Base-by-base conservation (phyloP, 2,888 invertebrate genomes). In the Autographa pulchrina region DNA sequence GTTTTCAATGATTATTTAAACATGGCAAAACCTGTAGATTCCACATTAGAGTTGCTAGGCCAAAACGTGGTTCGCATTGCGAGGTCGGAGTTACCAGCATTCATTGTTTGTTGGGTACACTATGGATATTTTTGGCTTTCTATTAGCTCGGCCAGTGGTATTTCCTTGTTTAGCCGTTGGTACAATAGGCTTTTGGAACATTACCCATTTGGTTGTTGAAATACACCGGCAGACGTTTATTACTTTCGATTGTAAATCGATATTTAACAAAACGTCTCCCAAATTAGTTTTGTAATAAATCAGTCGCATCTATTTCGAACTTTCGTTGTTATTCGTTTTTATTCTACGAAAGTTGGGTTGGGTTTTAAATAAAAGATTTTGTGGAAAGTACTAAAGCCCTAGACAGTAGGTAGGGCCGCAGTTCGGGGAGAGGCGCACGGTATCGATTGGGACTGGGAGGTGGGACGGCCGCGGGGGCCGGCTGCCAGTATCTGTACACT, bases 151-250 rank as follows among this genome's bases (percentile, higher is more conserved):
- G 82, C 84, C 86, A 80, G 78, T 85, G 86, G 87, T 83, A 89
- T 92, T 92, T 92, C 92, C 92, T 90, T 92, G 91, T 92, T 92
- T 91, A 89, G 88, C 73, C 85, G 80, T 80, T 82, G 68, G 82
- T 77, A 85, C 86, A 86, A 86, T 88, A 84, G 84, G 84, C 83
- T 84, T 81, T 74, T 71, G 76, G 78, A 84, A 85, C 86, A 86
- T 88, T 85, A 84, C 83, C 77, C 83, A 81, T 79, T 84, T 74
- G 71, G 78, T 83, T 82, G 82, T 87, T 85, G 54, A 56, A 11
- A 83, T 75, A 80, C 75, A 70, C 75, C 75, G 68, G 72, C 77
- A 80, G 80, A 81, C 75, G 79, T 84, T 86, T 87, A 86, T 87
- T 85, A 79, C 80, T 83, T 84, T 85, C 78, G 72, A 77, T 78